phyloP scores from a whole-genome alignment of 2,797 vertebrate species.

The Toxotes lorentzi region DNA sequence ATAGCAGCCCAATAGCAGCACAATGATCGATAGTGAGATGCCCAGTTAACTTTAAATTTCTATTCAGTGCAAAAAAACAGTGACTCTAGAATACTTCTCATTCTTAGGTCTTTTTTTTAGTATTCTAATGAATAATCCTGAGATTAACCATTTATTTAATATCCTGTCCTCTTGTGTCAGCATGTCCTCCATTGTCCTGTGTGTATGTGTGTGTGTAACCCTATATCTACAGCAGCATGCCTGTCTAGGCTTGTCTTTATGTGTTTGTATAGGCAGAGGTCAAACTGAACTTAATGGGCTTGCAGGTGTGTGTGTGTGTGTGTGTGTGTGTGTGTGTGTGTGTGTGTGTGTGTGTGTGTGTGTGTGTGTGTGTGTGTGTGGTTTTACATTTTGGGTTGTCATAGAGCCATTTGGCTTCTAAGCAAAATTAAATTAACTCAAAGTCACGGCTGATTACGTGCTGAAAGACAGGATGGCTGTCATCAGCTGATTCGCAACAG shows the following conservation, averaged over 20 bases:
- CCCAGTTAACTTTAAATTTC: neutral
- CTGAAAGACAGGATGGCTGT: too few species aligned
- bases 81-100: neutral
- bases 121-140: neutral
- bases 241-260: slow-evolving; percentile 43
- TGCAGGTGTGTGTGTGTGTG: neutral
- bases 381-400: slow-evolving; percentile 18
- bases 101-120: neutral
- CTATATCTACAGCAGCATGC: slow-evolving; percentile 17
- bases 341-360: slow-evolving; percentile 6
- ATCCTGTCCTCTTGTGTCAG: neutral
- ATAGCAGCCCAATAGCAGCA: too few species aligned
- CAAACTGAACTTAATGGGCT: slow-evolving; percentile 19
- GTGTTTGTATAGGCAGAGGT: slow-evolving; percentile 46
- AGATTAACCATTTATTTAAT: neutral
- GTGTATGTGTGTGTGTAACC: neutral
- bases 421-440: too few species aligned
- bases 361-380: slow-evolving; percentile 7
- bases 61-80: neutral
- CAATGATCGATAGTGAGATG: neutral
- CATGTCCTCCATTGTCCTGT: neutral
- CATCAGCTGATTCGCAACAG: too few species aligned
- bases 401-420: neutral
- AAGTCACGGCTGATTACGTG: too few species aligned
- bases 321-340: neutral